These are phyloP conservation scores for Atherix ibis DNA, from an alignment of 2,888 invertebrate species.

Conservation along the genomic window DNA sequence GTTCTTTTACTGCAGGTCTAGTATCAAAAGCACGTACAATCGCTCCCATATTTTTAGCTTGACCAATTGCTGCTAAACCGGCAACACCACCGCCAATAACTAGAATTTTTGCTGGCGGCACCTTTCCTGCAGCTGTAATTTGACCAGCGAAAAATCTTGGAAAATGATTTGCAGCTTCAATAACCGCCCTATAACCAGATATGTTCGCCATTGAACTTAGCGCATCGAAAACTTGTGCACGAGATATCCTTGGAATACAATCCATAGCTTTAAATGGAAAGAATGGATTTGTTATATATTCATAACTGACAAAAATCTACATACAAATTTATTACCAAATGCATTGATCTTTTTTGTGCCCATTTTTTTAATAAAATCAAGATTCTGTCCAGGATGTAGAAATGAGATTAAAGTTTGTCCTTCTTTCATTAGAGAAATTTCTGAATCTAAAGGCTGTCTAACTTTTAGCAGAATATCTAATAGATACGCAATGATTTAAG, in stretches of 20 bases:
- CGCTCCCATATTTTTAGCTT: conserved; percentile 78
- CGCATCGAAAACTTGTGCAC: conserved; percentile 82
- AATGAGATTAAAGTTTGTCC: conserved; percentile 64
- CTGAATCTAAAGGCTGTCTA: conserved; percentile 48
- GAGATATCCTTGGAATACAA: conserved; percentile 70
- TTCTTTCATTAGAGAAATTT: conserved; percentile 48
- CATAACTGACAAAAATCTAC: conserved; percentile 5
- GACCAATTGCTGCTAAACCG: conserved; percentile 62
- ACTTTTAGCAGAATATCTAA: conserved; percentile 68
- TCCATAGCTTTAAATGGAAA: conserved; percentile 54
- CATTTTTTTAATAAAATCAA: conserved; percentile 51
- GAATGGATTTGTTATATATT: not conserved
- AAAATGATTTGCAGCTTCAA: conserved; percentile 78
- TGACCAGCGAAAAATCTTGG: conserved; percentile 83
- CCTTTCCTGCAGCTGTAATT: conserved; percentile 79
- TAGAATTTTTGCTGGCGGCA: conserved; percentile 75
- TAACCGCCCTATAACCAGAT: conserved; percentile 72
- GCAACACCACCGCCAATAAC: conserved; percentile 85
- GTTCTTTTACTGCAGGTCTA: conserved; percentile 63
- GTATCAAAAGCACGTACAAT: conserved; percentile 81
- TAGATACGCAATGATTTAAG: conserved; percentile 18
- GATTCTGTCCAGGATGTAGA: conserved; percentile 71
- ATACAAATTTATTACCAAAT: conserved; percentile 44
- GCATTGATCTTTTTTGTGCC: conserved; percentile 55
- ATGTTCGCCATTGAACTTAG: conserved; percentile 87